Evolutionary conservation across 1,140 invertebrate genomes (phyloP).

Genomic region (Micrasema longulum): DNA sequence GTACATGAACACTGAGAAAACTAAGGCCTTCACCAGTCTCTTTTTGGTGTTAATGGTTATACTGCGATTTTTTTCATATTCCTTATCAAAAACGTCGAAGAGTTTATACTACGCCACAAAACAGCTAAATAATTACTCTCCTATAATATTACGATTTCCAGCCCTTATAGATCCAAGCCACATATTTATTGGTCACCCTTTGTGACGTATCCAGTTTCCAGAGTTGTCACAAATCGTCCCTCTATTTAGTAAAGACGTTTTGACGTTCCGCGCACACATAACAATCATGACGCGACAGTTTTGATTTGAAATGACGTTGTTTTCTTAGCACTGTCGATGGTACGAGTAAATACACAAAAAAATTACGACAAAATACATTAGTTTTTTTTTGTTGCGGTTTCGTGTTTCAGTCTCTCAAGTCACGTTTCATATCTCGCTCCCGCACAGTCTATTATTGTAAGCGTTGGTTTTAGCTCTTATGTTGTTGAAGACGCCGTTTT

Average conservation of each 20-base stretch:
- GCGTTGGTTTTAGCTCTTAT: not conserved
- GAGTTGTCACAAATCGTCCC: not conserved
- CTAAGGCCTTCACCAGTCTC: too few species aligned
- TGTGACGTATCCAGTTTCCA: not conserved
- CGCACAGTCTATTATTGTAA: not conserved
- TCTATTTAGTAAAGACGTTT: not conserved
- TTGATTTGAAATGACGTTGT: slow-evolving; percentile 1
- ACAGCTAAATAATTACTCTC: too few species aligned
- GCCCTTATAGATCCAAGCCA: too few species aligned
- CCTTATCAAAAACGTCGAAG: too few species aligned
- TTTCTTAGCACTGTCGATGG: not conserved
- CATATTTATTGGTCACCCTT: not conserved
- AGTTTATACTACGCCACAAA: too few species aligned
- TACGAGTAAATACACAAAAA: not conserved
- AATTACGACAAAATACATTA: not conserved
- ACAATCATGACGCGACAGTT: not conserved
- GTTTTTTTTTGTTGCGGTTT: not conserved
- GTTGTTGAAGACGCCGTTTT: not conserved
- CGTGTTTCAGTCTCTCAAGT: not conserved
- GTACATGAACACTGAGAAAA: too few species aligned
- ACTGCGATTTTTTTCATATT: not conserved
- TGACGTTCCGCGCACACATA: not conserved
- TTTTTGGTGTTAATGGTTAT: too few species aligned
- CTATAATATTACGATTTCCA: too few species aligned
- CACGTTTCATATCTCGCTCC: not conserved